Conservation (phyloP, 64 coral and sea anemone species). For the Stylophora pistillata region DNA sequence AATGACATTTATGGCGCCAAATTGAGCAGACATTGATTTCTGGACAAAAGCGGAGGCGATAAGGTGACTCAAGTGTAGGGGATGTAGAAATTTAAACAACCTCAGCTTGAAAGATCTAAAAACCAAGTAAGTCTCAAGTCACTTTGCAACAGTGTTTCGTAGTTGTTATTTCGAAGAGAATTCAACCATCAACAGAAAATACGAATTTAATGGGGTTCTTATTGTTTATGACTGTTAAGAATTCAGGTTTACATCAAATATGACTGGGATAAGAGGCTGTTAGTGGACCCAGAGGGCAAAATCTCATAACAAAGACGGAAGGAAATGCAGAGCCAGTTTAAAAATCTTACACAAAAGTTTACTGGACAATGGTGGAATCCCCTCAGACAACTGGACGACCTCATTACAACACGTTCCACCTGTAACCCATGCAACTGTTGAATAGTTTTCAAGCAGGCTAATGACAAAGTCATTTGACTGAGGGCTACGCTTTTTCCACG, state of each 20-base stretch:
- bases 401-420: slow-evolving; percentile 24
- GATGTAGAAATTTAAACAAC: slow-evolving; percentile 41
- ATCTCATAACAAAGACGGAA: neutral
- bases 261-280: slow-evolving; percentile 16
- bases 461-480: neutral
- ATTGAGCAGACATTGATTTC: slow-evolving; percentile 48
- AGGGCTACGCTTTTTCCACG: slow-evolving; percentile 42
- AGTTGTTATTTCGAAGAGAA: neutral
- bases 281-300: slow-evolving; percentile 2
- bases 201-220: neutral
- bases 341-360: neutral
- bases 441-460: slow-evolving; percentile 28
- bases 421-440: slow-evolving; percentile 48
- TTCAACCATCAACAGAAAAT: slow-evolving; percentile 9
- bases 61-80: slow-evolving; percentile 53
- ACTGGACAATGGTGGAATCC: slow-evolving; percentile 8
- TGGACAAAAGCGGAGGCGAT: slow-evolving; percentile 31
- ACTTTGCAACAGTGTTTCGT: neutral
- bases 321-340: slow-evolving; percentile 1
- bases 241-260: slow-evolving; percentile 12
- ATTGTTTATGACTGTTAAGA: slow-evolving; percentile 2
- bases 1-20: slow-evolving; percentile 63
- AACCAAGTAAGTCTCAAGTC: slow-evolving; percentile 54
- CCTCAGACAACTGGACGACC: slow-evolving; percentile 8
- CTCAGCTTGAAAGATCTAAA: slow-evolving; percentile 59